phyloP scores from a whole-genome alignment of 1,140 invertebrate species.

The Chlorops oryzae region DNA sequence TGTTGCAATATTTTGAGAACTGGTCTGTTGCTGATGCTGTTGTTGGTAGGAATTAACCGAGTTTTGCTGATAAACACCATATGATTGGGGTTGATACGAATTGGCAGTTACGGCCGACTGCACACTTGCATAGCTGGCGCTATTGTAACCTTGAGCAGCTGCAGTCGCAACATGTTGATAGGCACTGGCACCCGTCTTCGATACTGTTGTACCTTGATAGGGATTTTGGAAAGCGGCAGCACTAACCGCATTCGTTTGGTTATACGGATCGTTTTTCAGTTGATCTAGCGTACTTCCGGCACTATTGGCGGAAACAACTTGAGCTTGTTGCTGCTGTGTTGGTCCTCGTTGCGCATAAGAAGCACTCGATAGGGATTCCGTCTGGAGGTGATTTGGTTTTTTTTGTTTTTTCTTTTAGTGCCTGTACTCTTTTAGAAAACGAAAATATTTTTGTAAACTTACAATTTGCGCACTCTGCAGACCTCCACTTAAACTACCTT shows the following conservation, averaged over 20 bases:
- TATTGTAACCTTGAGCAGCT: constrained; percentile 30
- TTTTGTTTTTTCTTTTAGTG: no score
- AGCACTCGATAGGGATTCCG: constrained; percentile 32
- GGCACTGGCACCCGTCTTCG: constrained; percentile 28
- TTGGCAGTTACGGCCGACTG: constrained; percentile 27
- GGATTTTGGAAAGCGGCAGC: constrained; percentile 36
- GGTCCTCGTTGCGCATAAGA: constrained; percentile 31
- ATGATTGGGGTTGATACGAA: constrained; percentile 42
- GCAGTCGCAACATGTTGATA: constrained; percentile 38
- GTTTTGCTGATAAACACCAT: constrained; percentile 41
- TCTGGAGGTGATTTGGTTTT: no score
- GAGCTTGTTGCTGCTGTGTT: constrained; percentile 11
- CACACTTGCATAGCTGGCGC: constrained; percentile 39
- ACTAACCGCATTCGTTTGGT: constrained; percentile 22
- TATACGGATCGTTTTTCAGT: constrained; percentile 44
- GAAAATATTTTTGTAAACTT: no score
- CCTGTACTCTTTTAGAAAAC: no score
- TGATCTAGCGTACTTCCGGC: constrained; percentile 36
- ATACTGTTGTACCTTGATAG: constrained; percentile 29
- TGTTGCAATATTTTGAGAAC: constrained; percentile 23
- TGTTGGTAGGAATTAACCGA: constrained; percentile 43
- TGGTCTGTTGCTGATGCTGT: constrained; percentile 28
- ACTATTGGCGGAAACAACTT: constrained; percentile 4
- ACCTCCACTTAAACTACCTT: constrained; percentile 30
- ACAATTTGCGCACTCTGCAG: constrained; percentile 44